Evolutionary conservation across 1,140 invertebrate genomes (phyloP), one percentile per base, ranked within the genome.

Genomic region (Solenopsis invicta): DNA sequence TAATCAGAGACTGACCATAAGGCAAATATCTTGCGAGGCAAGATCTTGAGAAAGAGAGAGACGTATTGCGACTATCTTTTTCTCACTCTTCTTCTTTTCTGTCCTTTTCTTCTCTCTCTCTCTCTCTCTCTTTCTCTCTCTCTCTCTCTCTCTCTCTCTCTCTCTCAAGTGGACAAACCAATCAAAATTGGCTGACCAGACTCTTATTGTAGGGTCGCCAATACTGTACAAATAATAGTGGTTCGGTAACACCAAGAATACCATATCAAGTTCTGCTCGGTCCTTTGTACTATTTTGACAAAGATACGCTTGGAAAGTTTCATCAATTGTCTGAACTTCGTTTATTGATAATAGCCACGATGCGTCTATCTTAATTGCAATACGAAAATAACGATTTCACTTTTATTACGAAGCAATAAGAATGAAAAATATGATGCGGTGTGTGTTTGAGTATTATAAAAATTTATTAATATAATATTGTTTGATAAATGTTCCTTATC

Each of bases 351-450:
- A 99, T 95, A 29, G 98, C 98, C 18, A 99, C 98, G 82, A 98
- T 97, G 95, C 99, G 99, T 2, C 99, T 99, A 29, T 99, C 99
- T 99, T 99, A 99, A 29, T 98, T 98, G 91, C 13, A 94, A 61
- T 16, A 54, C 29, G 13, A 12, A 67, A 72, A 29, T 21, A 56
- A 24, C 2, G 12, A 29, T 52, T 52, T 66, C 8, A 50, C 10
- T 80, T 50, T 66, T 12, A 29, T 78, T 50, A 12, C 9, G 34
- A 5, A 45, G 8, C 21, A 34, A 24, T 24, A 8, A 34, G 72
- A 56, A 1, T 12, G 4, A 72, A 54, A 71, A 54, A 34, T 66
- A n/a, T 29, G 29, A 29, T 29, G 29, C 29, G 29, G 29, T 29
- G 29, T 29, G 29, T 29, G 29, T 29, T 29, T 29, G 29, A 29